Conservation (phyloP, 2,113 vertebrate genomes). For the Crotalus viridis region DNA sequence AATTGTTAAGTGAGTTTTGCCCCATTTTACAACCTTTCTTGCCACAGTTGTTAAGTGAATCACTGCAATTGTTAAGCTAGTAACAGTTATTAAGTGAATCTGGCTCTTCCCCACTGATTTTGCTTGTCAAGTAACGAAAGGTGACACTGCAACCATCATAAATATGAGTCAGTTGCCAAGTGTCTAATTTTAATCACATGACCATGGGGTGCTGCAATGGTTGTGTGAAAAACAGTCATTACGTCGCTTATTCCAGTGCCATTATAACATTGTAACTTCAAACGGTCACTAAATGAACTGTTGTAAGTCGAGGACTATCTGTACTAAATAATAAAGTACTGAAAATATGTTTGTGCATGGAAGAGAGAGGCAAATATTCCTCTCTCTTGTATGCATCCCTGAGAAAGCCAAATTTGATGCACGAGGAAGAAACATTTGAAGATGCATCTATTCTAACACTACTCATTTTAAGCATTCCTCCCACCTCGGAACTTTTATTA, state of each 20-base stretch:
- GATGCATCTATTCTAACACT: neutral
- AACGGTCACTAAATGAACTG: neutral
- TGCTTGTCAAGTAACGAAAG: neutral
- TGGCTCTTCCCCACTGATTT: neutral
- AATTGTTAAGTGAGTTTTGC: neutral
- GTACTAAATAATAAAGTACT: neutral
- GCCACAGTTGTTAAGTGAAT: neutral
- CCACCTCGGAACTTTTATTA: constrained; percentile 1
- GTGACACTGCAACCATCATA: neutral
- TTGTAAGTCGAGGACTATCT: neutral
- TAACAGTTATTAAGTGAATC: neutral
- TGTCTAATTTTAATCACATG: neutral
- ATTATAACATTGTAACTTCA: neutral
- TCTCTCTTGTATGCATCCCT: neutral
- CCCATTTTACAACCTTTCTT: neutral
- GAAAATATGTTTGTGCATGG: neutral
- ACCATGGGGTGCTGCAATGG: neutral
- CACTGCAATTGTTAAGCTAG: neutral
- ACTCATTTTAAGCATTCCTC: neutral
- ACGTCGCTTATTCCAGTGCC: neutral
- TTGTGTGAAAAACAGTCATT: neutral
- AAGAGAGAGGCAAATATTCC: neutral
- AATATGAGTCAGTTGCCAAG: neutral
- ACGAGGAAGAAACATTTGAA: neutral
- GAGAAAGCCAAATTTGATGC: neutral